Percentiles rank a stretch among this genome's conserved stretches.
These are phyloP conservation scores for Drosophila cracens DNA, from an alignment of 2,888 invertebrate genomes.

Conservation along the genomic window DNA sequence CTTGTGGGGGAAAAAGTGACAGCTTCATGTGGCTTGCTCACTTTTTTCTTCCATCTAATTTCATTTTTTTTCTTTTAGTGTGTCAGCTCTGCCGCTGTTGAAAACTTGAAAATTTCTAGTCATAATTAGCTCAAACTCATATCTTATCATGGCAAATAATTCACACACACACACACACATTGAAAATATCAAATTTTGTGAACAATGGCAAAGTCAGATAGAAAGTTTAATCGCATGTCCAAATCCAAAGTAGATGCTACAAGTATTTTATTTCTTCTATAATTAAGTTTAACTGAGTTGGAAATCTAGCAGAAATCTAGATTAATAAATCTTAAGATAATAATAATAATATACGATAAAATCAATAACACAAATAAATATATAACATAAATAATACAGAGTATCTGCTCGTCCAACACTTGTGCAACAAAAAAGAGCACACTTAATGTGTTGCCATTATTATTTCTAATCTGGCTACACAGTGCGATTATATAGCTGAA, in stretches of 20 bases:
- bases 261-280: constrained; percentile 8
- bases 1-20: constrained; percentile 55
- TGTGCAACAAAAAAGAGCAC: background rate
- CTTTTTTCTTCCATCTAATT: constrained; percentile 6
- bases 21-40: constrained; percentile 38
- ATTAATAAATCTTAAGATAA: background rate
- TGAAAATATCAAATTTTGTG: constrained; percentile 17
- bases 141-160: constrained; percentile 72
- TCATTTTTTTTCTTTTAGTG: constrained; percentile 30
- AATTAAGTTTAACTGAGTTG: background rate
- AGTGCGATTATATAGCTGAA: constrained; percentile 21
- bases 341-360: too few relatives aligned
- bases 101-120: constrained; percentile 59
- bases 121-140: constrained; percentile 73
- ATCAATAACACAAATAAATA: too few relatives aligned
- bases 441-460: constrained; percentile 2
- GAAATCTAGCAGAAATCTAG: background rate
- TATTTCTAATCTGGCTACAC: constrained; percentile 38
- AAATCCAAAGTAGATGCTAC: constrained; percentile 18
- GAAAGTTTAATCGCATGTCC: constrained; percentile 66
- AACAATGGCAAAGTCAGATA: constrained; percentile 52
- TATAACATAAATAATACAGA: background rate
- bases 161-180: constrained; percentile 42
- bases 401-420: background rate
- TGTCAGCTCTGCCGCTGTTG: constrained; percentile 52